Evolutionary conservation across 2,113 vertebrate species (phyloP).

Genomic region (Pholis gunnellus): DNA sequence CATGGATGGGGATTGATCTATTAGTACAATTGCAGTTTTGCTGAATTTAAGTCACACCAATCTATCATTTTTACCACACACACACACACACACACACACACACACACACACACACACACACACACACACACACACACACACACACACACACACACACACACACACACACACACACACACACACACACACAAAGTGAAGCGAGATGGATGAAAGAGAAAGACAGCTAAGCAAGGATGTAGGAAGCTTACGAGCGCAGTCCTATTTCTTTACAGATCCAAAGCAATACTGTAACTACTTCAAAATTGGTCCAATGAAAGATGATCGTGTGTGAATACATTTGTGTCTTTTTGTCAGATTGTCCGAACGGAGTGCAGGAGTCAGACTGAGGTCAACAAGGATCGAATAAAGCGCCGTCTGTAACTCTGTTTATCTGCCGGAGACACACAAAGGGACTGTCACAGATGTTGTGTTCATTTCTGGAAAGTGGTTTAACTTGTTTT

Average conservation of each 20-base stretch:
- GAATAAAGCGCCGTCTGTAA: neutral
- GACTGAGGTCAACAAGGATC: neutral
- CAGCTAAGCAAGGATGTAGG: constrained; percentile 30
- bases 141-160: constrained; percentile 41
- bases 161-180: constrained; percentile 36
- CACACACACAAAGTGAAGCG: constrained; percentile 57
- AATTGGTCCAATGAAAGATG: constrained; percentile 21
- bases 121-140: constrained; percentile 32
- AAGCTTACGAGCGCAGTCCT: constrained; percentile 10
- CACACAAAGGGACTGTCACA: constrained; percentile 19
- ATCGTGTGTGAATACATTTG: constrained; percentile 1
- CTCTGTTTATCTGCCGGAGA: constrained; percentile 15
- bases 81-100: constrained; percentile 38
- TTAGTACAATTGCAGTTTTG: constrained; percentile 74
- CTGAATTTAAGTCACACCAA: constrained; percentile 67
- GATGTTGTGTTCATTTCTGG: constrained; percentile 18
- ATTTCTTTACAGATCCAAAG: constrained; percentile 42
- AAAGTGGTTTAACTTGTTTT: constrained; percentile 35
- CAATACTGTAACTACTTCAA: constrained; percentile 8
- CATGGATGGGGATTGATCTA: constrained; percentile 65
- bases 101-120: constrained; percentile 36
- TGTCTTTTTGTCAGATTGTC: constrained; percentile 17
- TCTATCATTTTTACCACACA: constrained; percentile 71
- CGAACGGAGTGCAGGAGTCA: neutral
- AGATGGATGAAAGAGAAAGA: constrained; percentile 63